phyloP scores from a whole-genome alignment of 2,113 vertebrate genomes.

The Calyptommatus sinebrachiatus region DNA sequence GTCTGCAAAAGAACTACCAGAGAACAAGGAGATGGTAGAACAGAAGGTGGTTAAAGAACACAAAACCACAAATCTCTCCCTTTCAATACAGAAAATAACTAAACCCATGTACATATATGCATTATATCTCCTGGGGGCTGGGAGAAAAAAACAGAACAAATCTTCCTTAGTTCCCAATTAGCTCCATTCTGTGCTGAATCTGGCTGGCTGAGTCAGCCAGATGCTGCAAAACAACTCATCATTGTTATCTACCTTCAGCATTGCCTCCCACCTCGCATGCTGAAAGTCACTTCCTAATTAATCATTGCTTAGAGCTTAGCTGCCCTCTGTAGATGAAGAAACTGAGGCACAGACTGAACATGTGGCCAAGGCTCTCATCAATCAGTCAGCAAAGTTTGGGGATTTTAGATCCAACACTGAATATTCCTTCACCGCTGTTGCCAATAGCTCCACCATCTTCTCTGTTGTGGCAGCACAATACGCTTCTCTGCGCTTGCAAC shows the following conservation, averaged over 20 bases:
- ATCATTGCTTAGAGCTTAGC: neutral
- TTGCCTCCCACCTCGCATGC: constrained; percentile 13
- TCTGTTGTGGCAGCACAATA: neutral
- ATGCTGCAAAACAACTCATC: constrained; percentile 20
- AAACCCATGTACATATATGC: neutral
- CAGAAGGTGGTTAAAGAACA: constrained; percentile 6
- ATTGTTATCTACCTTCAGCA: constrained; percentile 17
- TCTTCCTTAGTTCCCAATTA: constrained; percentile 8
- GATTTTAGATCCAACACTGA: neutral
- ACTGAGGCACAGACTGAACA: neutral
- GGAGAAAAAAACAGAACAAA: neutral
- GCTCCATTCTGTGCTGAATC: constrained; percentile 10
- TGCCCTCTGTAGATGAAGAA: neutral
- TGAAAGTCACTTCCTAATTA: constrained; percentile 3
- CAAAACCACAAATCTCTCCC: neutral
- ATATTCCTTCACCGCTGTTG: neutral
- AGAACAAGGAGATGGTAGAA: neutral
- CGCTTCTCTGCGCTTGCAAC: neutral
- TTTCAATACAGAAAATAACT: neutral
- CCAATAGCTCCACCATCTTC: neutral
- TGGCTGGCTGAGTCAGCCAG: constrained; percentile 30
- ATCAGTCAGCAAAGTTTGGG: neutral
- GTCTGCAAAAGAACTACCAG: constrained; percentile 5
- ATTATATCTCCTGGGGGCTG: neutral
- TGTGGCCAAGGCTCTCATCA: neutral